phyloP scores from a whole-genome alignment of 2,888 invertebrate species.

The Mamestra brassicae region DNA sequence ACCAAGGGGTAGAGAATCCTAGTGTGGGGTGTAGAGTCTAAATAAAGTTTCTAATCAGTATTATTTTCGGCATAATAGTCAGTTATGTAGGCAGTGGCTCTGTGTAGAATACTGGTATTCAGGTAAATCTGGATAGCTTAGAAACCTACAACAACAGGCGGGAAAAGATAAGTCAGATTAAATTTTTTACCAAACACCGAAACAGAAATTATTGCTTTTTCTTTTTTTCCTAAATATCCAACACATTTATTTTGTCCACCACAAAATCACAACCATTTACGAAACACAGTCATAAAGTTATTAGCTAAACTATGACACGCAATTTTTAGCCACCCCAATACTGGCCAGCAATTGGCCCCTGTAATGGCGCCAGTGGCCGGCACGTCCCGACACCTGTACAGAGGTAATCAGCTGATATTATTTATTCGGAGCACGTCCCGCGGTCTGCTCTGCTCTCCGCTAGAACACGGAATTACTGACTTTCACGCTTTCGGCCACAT shows the following conservation, averaged over 20 bases:
- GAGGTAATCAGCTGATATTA: conserved; percentile 76
- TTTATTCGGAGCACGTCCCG: conserved; percentile 74
- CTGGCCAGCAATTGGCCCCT: conserved; percentile 32
- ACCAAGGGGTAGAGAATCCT: no score
- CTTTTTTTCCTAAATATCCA: not conserved
- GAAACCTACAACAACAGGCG: no score
- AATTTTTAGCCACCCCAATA: conserved; percentile 47
- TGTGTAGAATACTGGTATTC: no score
- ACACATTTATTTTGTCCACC: not conserved
- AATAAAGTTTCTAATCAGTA: no score
- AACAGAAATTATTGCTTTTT: not conserved
- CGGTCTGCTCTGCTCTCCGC: conserved; percentile 36
- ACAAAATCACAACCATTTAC: not conserved
- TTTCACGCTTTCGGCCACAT: conserved; percentile 55
- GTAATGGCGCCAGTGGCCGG: conserved; percentile 43
- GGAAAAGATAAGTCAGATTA: no score
- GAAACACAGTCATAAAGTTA: conserved; percentile 31
- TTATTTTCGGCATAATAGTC: no score
- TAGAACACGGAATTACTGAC: conserved; percentile 59
- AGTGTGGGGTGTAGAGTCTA: no score
- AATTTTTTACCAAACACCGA: not conserved
- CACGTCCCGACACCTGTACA: conserved; percentile 68
- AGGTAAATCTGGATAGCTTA: no score
- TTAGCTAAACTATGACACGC: conserved; percentile 31
- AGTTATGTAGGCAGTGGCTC: no score